Evolutionary conservation across 2,797 vertebrate genomes (phyloP).

Genomic region (Sebastes iracundus): DNA sequence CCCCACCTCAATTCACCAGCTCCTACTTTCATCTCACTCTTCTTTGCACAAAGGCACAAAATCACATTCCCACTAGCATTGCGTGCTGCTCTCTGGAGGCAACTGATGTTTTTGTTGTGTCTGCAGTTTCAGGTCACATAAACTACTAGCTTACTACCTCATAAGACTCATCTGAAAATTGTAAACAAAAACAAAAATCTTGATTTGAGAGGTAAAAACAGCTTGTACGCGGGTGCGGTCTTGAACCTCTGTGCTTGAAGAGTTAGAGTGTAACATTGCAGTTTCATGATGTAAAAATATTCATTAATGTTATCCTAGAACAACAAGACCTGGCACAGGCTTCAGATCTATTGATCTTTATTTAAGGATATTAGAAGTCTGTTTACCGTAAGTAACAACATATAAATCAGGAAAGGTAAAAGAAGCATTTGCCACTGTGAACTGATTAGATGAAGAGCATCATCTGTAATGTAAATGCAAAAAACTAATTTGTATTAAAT

Average conservation of each 20-base stretch:
- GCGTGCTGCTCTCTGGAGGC: constrained; percentile 51
- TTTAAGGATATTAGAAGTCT: background rate
- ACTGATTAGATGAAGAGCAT: background rate
- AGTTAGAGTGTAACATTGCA: background rate
- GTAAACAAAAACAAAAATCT: background rate
- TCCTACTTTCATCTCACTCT: constrained; percentile 53
- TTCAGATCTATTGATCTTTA: background rate
- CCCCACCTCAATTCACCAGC: constrained; percentile 32
- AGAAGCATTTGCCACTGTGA: background rate
- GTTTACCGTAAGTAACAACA: background rate
- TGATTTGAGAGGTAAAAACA: background rate
- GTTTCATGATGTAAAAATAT: background rate
- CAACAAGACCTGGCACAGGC: background rate
- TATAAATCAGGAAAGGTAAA: background rate
- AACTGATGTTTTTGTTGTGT: constrained; percentile 55
- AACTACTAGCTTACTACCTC: background rate
- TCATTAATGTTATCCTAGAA: background rate
- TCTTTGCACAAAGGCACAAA: constrained; percentile 62
- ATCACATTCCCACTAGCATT: constrained; percentile 54
- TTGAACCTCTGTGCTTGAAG: background rate
- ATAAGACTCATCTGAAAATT: constrained; percentile 4
- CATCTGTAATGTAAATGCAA: background rate
- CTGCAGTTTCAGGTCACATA: constrained; percentile 43
- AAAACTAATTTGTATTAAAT: background rate
- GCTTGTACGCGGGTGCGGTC: too few relatives aligned